Percentiles rank a stretch among this genome's conserved stretches.
phyloP scores from a whole-genome alignment of 2,113 vertebrate species.

The Melierax canorus region DNA sequence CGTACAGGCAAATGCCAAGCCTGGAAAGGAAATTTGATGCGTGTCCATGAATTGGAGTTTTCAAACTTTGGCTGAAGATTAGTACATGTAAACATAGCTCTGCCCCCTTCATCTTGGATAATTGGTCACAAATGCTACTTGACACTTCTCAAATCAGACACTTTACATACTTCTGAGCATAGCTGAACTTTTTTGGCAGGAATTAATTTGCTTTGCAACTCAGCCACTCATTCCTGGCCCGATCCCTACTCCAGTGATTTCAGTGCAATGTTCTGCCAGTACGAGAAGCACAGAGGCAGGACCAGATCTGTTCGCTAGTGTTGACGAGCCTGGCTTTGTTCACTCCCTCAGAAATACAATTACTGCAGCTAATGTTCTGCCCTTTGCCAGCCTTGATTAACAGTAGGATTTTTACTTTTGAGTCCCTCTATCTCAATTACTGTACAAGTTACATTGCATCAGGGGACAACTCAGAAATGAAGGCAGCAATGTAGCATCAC shows the following conservation, averaged over 20 bases:
- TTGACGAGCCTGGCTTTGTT: neutral
- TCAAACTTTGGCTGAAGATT: constrained; percentile 66
- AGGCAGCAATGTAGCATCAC: neutral
- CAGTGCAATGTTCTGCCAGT: constrained; percentile 14
- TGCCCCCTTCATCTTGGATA: constrained; percentile 72
- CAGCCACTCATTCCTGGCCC: constrained; percentile 56
- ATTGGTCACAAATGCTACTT: constrained; percentile 83
- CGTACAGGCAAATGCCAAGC: constrained; percentile 48
- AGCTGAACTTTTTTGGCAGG: constrained; percentile 74
- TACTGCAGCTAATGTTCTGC: neutral
- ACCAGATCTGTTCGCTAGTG: neutral
- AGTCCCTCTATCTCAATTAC: neutral
- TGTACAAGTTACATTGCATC: neutral
- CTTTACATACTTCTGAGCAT: constrained; percentile 74
- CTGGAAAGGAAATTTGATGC: constrained; percentile 40
- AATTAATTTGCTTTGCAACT: constrained; percentile 68
- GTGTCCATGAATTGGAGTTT: constrained; percentile 59
- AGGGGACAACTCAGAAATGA: neutral
- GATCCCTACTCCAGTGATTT: constrained; percentile 32
- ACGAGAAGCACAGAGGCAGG: constrained; percentile 18
- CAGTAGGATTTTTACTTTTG: neutral
- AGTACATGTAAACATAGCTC: constrained; percentile 70
- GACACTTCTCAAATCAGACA: constrained; percentile 76
- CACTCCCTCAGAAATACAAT: neutral
- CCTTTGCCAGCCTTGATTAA: neutral